Percentiles rank a stretch among this genome's conserved stretches.
Conservation (phyloP, 2,888 invertebrate species). For the Drosophila austrosaltans region DNA sequence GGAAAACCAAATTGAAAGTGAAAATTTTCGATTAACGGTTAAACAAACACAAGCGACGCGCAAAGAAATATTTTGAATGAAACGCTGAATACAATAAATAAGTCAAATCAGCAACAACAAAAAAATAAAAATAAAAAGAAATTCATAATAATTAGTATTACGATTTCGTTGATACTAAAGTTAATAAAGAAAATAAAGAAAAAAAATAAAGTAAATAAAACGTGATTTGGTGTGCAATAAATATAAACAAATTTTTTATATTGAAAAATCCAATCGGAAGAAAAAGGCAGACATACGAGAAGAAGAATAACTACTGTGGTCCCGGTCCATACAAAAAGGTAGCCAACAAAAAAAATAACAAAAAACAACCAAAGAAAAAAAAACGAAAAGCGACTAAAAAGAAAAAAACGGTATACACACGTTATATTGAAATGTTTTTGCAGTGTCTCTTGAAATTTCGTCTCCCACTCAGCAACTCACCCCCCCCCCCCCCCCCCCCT, state of each 20-base stretch:
- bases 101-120: conserved; percentile 33
- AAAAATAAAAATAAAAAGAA: conserved; percentile 10
- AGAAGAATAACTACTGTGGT: not conserved
- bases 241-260: conserved; percentile 5
- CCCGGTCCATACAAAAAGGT: conserved; percentile 29
- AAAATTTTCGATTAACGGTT: conserved; percentile 66
- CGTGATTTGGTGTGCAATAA: conserved; percentile 60
- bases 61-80: conserved; percentile 61
- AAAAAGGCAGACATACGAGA: not conserved
- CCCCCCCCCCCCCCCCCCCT: conserved; percentile 45
- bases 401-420: conserved; percentile 43
- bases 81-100: conserved; percentile 42
- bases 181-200: conserved; percentile 57
- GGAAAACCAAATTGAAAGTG: conserved; percentile 66
- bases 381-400: conserved; percentile 15
- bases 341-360: conserved; percentile 34
- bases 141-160: conserved; percentile 52
- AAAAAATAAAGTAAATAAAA: conserved; percentile 41
- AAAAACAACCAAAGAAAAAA: conserved; percentile 23
- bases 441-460: conserved; percentile 8
- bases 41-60: conserved; percentile 60
- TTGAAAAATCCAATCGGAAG: conserved; percentile 46
- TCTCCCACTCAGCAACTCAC: conserved; percentile 3
- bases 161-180: conserved; percentile 54
- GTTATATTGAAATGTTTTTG: conserved; percentile 21